Evolutionary conservation across 2,113 vertebrate species (phyloP).

Genomic region (Centropus bengalensis): DNA sequence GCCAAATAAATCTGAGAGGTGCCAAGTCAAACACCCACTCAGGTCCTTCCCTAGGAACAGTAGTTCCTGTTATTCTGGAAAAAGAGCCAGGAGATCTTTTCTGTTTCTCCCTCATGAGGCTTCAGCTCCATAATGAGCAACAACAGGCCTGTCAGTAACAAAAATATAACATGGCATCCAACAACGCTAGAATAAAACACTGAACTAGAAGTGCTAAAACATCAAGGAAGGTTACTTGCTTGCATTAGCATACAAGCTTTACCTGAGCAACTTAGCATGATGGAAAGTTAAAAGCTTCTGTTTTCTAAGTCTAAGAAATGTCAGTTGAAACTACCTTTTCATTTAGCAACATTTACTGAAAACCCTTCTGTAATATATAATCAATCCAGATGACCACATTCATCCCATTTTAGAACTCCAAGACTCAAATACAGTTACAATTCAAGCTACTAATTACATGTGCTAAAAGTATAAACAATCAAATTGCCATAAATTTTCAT

Average conservation of each 20-base stretch:
- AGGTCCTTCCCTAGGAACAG: background rate
- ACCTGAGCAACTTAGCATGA: background rate
- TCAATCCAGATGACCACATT: background rate
- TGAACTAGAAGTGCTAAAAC: background rate
- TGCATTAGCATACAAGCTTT: background rate
- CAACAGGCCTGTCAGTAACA: background rate
- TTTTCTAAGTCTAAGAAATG: background rate
- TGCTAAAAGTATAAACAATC: background rate
- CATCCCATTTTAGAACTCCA: background rate
- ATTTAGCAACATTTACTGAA: background rate
- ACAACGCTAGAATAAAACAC: background rate
- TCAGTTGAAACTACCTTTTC: background rate
- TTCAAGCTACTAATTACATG: background rate
- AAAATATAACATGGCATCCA: background rate
- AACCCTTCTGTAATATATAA: background rate
- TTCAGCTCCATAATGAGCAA: background rate
- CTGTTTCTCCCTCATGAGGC: background rate
- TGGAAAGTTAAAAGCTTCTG: background rate
- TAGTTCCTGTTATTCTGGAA: background rate
- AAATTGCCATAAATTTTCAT: background rate
- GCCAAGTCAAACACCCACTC: background rate
- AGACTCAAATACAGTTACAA: background rate
- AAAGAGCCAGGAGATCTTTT: background rate
- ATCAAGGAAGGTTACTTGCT: background rate
- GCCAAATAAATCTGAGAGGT: background rate